Percentiles rank a stretch among this genome's conserved stretches.
phyloP scores from a whole-genome alignment of 1,140 invertebrate species.

The Yoshiicerus persimilis region DNA sequence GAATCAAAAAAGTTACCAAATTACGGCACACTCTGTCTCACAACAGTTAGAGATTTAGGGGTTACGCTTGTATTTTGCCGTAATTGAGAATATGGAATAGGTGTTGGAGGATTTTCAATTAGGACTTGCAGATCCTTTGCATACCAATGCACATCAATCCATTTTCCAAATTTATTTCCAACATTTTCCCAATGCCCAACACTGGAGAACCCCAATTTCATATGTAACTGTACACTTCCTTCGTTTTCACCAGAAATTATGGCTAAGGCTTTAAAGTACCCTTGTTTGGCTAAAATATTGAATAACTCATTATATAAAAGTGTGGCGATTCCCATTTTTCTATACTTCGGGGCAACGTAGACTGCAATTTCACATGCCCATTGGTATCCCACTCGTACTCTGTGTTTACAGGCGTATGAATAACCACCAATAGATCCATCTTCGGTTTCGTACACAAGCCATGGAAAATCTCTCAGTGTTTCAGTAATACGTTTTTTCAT shows the following conservation, averaged over 20 bases:
- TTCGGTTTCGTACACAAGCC: neutral
- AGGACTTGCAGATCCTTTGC: neutral
- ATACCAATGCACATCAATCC: neutral
- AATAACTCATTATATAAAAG: neutral
- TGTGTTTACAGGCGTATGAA: neutral
- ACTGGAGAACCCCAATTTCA: neutral
- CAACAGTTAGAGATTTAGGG: too few species aligned
- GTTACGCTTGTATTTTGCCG: neutral
- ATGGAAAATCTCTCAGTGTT: neutral
- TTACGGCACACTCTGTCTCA: too few species aligned
- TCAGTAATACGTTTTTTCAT: neutral
- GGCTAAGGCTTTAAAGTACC: neutral
- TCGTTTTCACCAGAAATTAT: neutral
- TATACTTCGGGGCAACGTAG: neutral
- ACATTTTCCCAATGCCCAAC: neutral
- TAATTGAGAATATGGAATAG: neutral
- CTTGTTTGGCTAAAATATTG: neutral
- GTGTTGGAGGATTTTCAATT: neutral
- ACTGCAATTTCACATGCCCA: neutral
- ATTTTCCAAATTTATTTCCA: neutral
- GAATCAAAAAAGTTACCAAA: too few species aligned
- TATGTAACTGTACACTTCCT: neutral
- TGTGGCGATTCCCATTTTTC: neutral
- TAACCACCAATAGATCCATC: neutral
- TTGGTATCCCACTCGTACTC: neutral